These are phyloP conservation scores for Rhinoderma darwinii DNA, from an alignment of 2,113 vertebrate species.

Conservation along the genomic window DNA sequence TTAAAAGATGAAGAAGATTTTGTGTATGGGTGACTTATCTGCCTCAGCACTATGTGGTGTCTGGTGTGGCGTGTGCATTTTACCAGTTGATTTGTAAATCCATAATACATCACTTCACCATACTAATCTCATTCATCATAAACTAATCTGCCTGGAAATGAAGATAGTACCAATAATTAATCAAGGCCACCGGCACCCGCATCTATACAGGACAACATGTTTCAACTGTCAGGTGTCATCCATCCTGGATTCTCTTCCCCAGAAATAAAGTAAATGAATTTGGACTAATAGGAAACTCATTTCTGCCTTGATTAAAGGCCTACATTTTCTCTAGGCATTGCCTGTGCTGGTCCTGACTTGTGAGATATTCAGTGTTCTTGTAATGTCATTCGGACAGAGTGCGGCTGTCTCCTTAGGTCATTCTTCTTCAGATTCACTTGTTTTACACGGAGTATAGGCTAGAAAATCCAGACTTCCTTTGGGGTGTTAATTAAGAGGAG, in stretches of 20 bases:
- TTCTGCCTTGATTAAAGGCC: conserved; percentile 94
- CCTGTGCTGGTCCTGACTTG: conserved; percentile 82
- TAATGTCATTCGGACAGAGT: conserved; percentile 89
- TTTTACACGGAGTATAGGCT: conserved; percentile 81
- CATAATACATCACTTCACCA: conserved; percentile 81
- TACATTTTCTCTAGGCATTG: conserved; percentile 87
- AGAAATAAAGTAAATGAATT: conserved; percentile 92
- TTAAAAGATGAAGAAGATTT: conserved; percentile 64
- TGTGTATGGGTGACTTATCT: conserved; percentile 65
- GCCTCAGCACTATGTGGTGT: conserved; percentile 65
- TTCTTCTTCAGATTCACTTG: conserved; percentile 88
- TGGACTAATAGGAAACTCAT: conserved; percentile 91
- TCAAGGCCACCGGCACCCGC: conserved; percentile 79
- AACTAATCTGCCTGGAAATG: conserved; percentile 86
- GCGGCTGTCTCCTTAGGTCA: conserved; percentile 91
- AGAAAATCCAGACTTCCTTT: conserved; percentile 93
- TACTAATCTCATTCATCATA: conserved; percentile 84
- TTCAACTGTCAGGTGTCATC: conserved; percentile 92
- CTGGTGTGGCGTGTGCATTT: conserved; percentile 67
- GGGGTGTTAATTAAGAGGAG: conserved; percentile 98
- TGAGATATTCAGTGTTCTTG: conserved; percentile 83
- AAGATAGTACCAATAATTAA: conserved; percentile 90
- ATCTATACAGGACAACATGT: conserved; percentile 78
- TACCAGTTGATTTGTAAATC: conserved; percentile 76
- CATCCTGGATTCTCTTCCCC: conserved; percentile 78